Percentiles rank a stretch among this genome's conserved stretches.
Conservation (phyloP, 2,113 vertebrate genomes). For the Pelodiscus sinensis region DNA sequence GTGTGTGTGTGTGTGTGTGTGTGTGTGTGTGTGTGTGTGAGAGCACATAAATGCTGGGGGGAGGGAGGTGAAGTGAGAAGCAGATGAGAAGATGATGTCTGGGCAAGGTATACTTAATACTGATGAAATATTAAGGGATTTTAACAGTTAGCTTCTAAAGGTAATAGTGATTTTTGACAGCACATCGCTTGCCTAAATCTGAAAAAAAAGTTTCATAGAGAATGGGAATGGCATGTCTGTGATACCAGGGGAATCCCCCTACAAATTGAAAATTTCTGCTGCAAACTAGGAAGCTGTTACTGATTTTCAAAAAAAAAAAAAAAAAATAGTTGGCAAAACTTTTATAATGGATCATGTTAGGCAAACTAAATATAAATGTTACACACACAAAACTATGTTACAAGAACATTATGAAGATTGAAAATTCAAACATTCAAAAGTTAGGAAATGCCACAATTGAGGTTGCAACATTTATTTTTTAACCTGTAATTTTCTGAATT, state of each 20-base stretch:
- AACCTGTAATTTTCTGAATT: background rate
- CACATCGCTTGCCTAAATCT: background rate
- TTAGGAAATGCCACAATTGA: background rate
- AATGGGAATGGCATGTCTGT: background rate
- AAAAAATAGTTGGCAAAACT: background rate
- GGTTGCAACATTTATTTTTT: background rate
- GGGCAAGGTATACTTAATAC: background rate
- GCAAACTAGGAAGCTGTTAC: background rate
- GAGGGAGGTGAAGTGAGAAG: background rate
- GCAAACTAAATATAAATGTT: background rate
- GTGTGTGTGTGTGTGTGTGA: too few relatives aligned
- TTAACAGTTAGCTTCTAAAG: background rate
- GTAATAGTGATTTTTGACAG: background rate
- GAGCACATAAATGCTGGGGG: too few relatives aligned
- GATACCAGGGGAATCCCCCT: background rate
- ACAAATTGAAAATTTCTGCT: background rate
- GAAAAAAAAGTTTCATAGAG: background rate
- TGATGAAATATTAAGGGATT: background rate
- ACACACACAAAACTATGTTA: background rate
- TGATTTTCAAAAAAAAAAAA: background rate
- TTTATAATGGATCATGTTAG: background rate
- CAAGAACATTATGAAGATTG: background rate
- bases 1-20: background rate
- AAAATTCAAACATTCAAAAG: background rate
- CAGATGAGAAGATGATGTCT: background rate